A percentile compares a stretch with the other conserved stretches of the same genome.
Conservation (phyloP, 2,888 invertebrate genomes). For the Opisthograptis luteolata region DNA sequence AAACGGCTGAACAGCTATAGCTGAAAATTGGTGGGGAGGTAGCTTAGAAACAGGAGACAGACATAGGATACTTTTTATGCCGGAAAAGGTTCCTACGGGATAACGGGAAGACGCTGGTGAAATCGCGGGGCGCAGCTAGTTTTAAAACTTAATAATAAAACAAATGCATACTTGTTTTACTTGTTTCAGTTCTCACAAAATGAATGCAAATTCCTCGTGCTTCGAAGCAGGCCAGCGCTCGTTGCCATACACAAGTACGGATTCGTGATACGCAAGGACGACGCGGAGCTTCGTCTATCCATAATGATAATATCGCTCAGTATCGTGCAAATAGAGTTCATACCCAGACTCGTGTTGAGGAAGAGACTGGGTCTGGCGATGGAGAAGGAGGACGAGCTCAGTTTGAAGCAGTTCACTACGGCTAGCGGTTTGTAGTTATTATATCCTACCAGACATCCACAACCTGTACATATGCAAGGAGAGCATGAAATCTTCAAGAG, state of each 20-base stretch:
- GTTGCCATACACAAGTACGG: conserved; percentile 58
- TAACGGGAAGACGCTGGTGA: too few relatives aligned
- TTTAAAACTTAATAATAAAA: too few relatives aligned
- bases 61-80: too few relatives aligned
- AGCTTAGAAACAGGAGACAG: too few relatives aligned
- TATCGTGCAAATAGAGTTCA: conserved; percentile 52
- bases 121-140: too few relatives aligned
- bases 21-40: too few relatives aligned
- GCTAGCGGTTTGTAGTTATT: conserved; percentile 60
- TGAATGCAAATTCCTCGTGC: conserved; percentile 67
- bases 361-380: conserved; percentile 43
- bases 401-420: conserved; percentile 60
- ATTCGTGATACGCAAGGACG: conserved; percentile 52
- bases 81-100: too few relatives aligned
- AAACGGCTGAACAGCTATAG: too few relatives aligned
- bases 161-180: not conserved
- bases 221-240: conserved; percentile 52
- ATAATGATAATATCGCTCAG: conserved; percentile 44
- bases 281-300: conserved; percentile 48
- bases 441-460: too few relatives aligned
- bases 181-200: conserved; percentile 54
- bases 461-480: too few relatives aligned
- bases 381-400: conserved; percentile 44
- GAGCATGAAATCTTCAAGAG: too few relatives aligned
- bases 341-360: conserved; percentile 59